These are phyloP conservation scores for Cyclophora albipunctata DNA, from an alignment of 2,888 invertebrate genomes.

Conservation along the genomic window DNA sequence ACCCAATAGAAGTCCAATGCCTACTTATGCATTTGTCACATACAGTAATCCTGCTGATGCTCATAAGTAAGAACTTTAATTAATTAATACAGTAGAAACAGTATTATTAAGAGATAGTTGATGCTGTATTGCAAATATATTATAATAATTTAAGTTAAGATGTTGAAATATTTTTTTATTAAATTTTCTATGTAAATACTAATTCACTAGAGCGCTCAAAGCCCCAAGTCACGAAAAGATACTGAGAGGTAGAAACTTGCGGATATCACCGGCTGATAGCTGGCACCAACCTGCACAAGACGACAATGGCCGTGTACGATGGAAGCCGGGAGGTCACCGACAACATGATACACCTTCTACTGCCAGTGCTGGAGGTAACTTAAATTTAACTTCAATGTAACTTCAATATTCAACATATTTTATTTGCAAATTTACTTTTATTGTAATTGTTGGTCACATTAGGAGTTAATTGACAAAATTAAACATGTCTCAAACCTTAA, in stretches of 20 bases:
- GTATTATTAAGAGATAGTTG: no score
- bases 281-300: constrained; percentile 77
- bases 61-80: constrained; percentile 51
- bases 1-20: constrained; percentile 41
- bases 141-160: no score
- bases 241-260: constrained; percentile 52
- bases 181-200: no score
- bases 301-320: constrained; percentile 47
- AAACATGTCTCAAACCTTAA: no score
- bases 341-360: constrained; percentile 4
- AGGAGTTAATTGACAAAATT: no score
- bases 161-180: no score
- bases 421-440: no score
- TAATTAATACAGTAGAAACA: not conserved
- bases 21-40: constrained; percentile 75
- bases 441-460: no score
- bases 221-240: constrained; percentile 53
- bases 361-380: constrained; percentile 10
- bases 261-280: constrained; percentile 74
- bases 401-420: no score
- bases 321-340: constrained; percentile 35
- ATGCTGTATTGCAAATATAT: no score
- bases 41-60: constrained; percentile 70
- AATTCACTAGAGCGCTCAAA: constrained; percentile 43
- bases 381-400: not conserved